These are phyloP conservation scores for Emydocephalus ijimae DNA, from an alignment of 2,113 vertebrate species.

Conservation along the genomic window DNA sequence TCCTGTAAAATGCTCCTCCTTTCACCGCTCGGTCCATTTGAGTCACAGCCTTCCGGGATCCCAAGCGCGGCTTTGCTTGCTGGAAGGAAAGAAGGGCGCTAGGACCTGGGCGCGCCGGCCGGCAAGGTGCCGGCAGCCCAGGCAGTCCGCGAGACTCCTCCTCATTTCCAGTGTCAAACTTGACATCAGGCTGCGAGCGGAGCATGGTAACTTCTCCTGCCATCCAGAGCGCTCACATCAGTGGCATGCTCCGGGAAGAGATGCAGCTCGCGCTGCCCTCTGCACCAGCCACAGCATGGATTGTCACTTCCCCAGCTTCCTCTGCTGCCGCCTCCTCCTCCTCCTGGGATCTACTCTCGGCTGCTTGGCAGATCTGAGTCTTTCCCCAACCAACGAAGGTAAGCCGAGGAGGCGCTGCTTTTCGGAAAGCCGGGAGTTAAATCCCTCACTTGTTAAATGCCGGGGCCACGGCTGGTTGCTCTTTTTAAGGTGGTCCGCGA, in stretches of 20 bases:
- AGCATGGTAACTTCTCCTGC: constrained; percentile 79
- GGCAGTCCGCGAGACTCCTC: constrained; percentile 73
- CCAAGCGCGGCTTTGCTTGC: background rate
- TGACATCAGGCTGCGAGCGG: constrained; percentile 78
- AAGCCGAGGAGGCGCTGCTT: constrained; percentile 53
- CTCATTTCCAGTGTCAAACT: constrained; percentile 84
- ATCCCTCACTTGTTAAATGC: background rate
- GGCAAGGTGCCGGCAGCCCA: constrained; percentile 34
- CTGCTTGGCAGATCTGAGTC: constrained; percentile 66
- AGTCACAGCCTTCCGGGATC: background rate
- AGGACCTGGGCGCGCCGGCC: constrained; percentile 63
- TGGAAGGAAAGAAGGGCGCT: constrained; percentile 30
- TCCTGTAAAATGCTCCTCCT: background rate
- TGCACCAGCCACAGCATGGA: constrained; percentile 87
- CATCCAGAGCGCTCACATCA: constrained; percentile 76
- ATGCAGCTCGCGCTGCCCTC: constrained; percentile 82
- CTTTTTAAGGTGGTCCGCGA: background rate
- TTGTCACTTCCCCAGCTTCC: constrained; percentile 76
- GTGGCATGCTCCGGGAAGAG: constrained; percentile 89
- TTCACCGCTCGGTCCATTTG: background rate
- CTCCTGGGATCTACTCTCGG: constrained; percentile 61
- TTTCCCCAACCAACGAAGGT: constrained; percentile 90
- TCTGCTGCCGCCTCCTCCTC: constrained; percentile 39
- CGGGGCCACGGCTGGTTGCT: background rate
- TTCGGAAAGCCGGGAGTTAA: background rate